A percentile compares a stretch with the other conserved stretches of the same genome.
phyloP scores from a whole-genome alignment of 2,888 invertebrate species.

The Pharmacophagus antenor region DNA sequence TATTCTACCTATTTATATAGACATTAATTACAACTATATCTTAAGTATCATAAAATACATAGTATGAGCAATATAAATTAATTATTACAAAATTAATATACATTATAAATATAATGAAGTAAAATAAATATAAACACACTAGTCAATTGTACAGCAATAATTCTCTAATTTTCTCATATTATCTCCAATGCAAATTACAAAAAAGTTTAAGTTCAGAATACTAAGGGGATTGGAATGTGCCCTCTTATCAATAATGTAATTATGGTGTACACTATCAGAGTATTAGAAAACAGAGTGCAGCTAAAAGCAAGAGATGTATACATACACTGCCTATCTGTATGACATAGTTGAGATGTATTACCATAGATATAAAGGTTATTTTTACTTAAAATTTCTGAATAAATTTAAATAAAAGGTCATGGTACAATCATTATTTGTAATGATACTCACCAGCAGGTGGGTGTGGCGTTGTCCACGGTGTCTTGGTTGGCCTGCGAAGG shows the following conservation, averaged over 20 bases:
- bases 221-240: slow-evolving; percentile 21
- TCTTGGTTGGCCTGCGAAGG: slow-evolving; percentile 80
- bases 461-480: slow-evolving; percentile 77
- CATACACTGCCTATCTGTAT: background rate
- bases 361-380: slow-evolving; percentile 16
- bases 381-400: slow-evolving; percentile 6
- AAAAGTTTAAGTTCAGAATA: background rate
- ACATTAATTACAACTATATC: too few relatives aligned
- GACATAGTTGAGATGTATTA: slow-evolving; percentile 9
- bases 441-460: slow-evolving; percentile 73
- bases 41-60: too few relatives aligned
- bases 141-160: too few relatives aligned
- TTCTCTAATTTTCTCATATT: background rate
- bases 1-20: too few relatives aligned
- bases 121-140: too few relatives aligned
- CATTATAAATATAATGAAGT: too few relatives aligned
- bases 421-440: background rate
- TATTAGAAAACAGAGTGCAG: slow-evolving; percentile 20
- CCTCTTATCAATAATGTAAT: slow-evolving; percentile 27
- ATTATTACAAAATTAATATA: too few relatives aligned
- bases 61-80: too few relatives aligned
- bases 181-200: background rate
- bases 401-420: background rate
- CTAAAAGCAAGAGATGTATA: background rate
- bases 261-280: slow-evolving; percentile 20